These are phyloP conservation scores for Drosophila albomicans DNA, from an alignment of 1,140 invertebrate species.

Conservation along the genomic window DNA sequence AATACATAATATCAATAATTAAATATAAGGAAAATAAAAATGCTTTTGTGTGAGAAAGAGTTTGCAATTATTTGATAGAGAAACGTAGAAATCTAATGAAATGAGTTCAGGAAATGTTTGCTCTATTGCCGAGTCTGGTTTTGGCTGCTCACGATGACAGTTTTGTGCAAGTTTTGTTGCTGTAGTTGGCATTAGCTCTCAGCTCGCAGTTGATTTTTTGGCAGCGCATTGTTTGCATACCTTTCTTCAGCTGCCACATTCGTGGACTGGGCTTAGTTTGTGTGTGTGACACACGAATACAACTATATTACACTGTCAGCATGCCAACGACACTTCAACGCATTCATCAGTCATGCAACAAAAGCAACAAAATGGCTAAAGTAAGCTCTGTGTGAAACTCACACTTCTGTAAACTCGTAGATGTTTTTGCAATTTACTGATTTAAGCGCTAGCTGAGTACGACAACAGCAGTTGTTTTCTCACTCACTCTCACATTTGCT, in stretches of 20 bases:
- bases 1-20: too few relatives aligned
- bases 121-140: too few relatives aligned
- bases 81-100: too few relatives aligned
- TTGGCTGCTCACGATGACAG: conserved; percentile 1
- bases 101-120: too few relatives aligned
- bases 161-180: conserved; percentile 9
- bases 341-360: conserved; percentile 75
- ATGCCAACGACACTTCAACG: conserved; percentile 57
- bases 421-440: conserved; percentile 80
- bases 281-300: conserved; percentile 36
- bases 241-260: conserved; percentile 48
- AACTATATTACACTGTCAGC: conserved; percentile 32
- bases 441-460: conserved; percentile 48
- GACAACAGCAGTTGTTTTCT: conserved; percentile 39
- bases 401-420: conserved; percentile 52
- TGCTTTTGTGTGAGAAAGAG: too few relatives aligned
- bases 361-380: conserved; percentile 24
- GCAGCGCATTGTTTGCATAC: conserved; percentile 70
- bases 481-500: not conserved
- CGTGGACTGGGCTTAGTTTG: conserved; percentile 28
- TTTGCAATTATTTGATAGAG: too few relatives aligned
- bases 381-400: conserved; percentile 17
- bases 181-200: conserved; percentile 14
- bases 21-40: too few relatives aligned
- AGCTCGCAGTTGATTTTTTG: conserved; percentile 32